A percentile compares a stretch with the other conserved stretches of the same genome.
Evolutionary conservation across 1,140 invertebrate species (phyloP).

Genomic region (Megalopta genalis): DNA sequence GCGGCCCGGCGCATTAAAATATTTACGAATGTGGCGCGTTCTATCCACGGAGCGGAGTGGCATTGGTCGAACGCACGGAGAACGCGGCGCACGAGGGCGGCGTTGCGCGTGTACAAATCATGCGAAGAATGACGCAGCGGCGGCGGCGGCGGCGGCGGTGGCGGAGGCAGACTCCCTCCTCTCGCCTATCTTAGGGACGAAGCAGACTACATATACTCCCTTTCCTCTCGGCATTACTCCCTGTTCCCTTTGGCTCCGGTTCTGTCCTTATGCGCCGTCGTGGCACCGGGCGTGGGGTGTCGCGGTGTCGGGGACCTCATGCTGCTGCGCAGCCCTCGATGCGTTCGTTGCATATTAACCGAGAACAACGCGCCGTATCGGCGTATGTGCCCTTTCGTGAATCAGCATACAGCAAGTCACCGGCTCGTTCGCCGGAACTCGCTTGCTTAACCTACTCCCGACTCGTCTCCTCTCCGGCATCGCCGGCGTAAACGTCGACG

Average conservation of each 20-base stretch:
- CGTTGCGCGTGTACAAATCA: slow-evolving; percentile 77
- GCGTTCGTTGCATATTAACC: slow-evolving; percentile 67
- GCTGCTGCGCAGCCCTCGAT: slow-evolving; percentile 43
- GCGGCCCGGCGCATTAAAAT: slow-evolving; percentile 69
- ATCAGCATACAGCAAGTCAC: slow-evolving; percentile 78
- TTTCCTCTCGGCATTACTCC: background rate
- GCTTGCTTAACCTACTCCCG: slow-evolving; percentile 36
- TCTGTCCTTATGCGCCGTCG: background rate
- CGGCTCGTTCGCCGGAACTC: slow-evolving; percentile 48
- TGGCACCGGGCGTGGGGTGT: slow-evolving; percentile 14
- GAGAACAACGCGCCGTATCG: slow-evolving; percentile 40
- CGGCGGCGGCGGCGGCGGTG: slow-evolving; percentile 49
- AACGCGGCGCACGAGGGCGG: slow-evolving; percentile 69
- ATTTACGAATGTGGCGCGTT: slow-evolving; percentile 68
- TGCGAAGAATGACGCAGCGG: slow-evolving; percentile 75
- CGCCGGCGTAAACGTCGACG: no score
- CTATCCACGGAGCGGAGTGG: slow-evolving; percentile 1
- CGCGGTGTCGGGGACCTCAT: slow-evolving; percentile 26
- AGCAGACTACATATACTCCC: background rate
- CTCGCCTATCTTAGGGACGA: slow-evolving; percentile 8
- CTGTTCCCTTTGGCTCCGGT: no score
- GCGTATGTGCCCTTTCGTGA: slow-evolving; percentile 37
- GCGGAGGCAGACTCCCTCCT: slow-evolving; percentile 25
- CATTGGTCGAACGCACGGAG: slow-evolving; percentile 50
- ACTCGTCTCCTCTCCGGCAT: background rate